Base-by-base conservation (phyloP, 2,888 invertebrate genomes). In the Imbricaverruca yamaguchii region DNA sequence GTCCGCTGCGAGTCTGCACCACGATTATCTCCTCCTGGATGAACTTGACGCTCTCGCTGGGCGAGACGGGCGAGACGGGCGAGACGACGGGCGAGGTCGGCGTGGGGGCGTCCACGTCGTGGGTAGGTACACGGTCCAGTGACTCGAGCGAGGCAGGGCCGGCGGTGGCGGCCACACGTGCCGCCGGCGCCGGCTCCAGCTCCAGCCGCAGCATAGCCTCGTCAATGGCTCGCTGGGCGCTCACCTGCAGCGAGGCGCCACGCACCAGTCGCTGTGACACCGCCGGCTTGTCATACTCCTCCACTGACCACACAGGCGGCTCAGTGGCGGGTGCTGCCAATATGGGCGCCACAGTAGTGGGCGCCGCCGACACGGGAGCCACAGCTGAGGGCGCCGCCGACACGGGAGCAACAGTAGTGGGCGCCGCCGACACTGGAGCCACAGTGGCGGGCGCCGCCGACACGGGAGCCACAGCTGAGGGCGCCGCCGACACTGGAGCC, bases 121-220 rank as follows among this genome's bases (percentile, higher is more conserved):
- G 74, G 8, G 74, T 55, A 21, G 74, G 74, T 21, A 74, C 55
- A 8, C 74, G 74, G 55, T 74, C 74, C 21, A 74, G 74, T 55
- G 74, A 55, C 74, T 74, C 74, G 55, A 55, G 74, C 21, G 53
- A 74, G 74, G 15, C 74, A 2, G 55, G 9, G 21, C 55, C 10
- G 69, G 39, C 25, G 69, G 15, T 18, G 63, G 63, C n/a, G 10
- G 21, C n/a, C n/a, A 10, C 69, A 4, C 39, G 69, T 13, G 69
- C 13, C 39, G 69, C 39, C 74, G 53, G 69, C 69, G 53, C 39
- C 39, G 69, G 18, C 15, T 13, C 15, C 15, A n/a, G 13, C 53
- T 74, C 74, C 74, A 74, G 74, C 74, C 74, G 74, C 10, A 74
- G 53, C 74, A 74, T 74, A 1, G 74, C 74, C 74, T 74, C 74